phyloP scores from a whole-genome alignment of 2,888 invertebrate genomes.

The Acrocyrtus sp. region DNA sequence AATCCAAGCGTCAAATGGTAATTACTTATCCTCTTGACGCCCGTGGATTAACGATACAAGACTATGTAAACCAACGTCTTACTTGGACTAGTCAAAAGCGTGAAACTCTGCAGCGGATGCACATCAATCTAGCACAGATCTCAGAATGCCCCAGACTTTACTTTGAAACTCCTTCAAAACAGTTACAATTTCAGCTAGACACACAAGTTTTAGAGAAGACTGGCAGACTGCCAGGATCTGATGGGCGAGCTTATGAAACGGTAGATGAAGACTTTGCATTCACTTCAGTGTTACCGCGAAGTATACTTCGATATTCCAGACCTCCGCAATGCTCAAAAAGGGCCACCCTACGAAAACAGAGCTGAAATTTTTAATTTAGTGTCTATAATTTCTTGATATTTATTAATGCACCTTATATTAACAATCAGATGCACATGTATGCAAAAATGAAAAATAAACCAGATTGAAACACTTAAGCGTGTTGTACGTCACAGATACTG shows the following conservation, averaged over 20 bases:
- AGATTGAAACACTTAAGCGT: too few relatives aligned
- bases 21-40: not conserved
- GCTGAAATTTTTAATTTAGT: not conserved
- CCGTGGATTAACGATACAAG: constrained; percentile 4
- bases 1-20: constrained; percentile 4
- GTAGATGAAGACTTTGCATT: constrained; percentile 11
- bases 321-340: constrained; percentile 7
- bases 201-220: not conserved
- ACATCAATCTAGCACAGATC: constrained; percentile 2
- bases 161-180: constrained; percentile 1
- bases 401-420: not conserved
- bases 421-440: not conserved
- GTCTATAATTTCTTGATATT: not conserved
- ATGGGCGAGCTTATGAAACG: constrained; percentile 13
- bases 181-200: not conserved
- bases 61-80: constrained; percentile 10
- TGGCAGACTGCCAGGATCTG: constrained; percentile 24
- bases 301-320: not conserved
- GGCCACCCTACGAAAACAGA: not conserved
- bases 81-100: constrained; percentile 6
- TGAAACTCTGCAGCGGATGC: not conserved
- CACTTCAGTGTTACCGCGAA: not conserved
- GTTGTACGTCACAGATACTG: too few relatives aligned
- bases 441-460: too few relatives aligned
- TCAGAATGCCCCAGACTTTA: constrained; percentile 17